Evolutionary conservation across 2,888 invertebrate genomes (phyloP).

Genomic region (Eupeodes latifasciatus): DNA sequence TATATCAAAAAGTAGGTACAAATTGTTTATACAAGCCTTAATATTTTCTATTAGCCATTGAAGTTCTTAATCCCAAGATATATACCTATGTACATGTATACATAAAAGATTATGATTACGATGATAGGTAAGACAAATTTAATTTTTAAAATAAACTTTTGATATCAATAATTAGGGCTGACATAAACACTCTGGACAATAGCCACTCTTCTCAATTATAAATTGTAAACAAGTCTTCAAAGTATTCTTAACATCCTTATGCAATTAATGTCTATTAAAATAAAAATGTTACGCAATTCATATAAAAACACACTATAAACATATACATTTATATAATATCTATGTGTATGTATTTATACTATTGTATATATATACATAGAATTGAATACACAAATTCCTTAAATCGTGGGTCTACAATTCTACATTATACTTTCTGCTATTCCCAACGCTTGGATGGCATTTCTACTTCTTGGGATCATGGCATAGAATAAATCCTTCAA

Average conservation of each 20-base stretch:
- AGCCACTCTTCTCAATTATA: conserved; percentile 6
- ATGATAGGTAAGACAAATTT: background rate
- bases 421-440: conserved; percentile 11
- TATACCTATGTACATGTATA: no score
- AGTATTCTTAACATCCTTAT: conserved; percentile 39
- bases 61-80: no score
- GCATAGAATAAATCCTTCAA: conserved; percentile 68
- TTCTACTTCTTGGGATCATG: conserved; percentile 47
- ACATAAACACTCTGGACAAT: conserved; percentile 2
- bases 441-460: conserved; percentile 18
- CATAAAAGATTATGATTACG: no score
- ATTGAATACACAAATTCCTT: conserved; percentile 10
- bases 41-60: no score
- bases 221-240: conserved; percentile 15
- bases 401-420: conserved; percentile 34
- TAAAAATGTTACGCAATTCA: conserved; percentile 69
- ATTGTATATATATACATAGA: background rate
- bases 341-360: background rate
- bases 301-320: background rate
- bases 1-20: no score
- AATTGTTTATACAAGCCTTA: no score
- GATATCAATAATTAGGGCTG: background rate
- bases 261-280: conserved; percentile 70
- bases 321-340: no score
- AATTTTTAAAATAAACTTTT: background rate